These are phyloP conservation scores for Cyanocitta stelleri DNA, from an alignment of 2,113 vertebrate genomes.

Conservation along the genomic window DNA sequence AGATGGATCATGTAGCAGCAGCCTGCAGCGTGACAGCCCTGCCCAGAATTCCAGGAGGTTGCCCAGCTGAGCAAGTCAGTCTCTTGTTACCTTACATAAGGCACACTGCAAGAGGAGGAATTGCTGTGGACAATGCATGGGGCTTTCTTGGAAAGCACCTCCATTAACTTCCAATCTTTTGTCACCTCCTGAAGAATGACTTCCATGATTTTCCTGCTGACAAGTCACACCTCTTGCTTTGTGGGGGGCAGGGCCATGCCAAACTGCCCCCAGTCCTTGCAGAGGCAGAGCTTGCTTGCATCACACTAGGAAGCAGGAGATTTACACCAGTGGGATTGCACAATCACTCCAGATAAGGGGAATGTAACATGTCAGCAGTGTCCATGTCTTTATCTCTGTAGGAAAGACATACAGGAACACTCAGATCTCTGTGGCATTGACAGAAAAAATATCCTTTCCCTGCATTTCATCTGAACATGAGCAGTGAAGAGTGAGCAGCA, in stretches of 20 bases:
- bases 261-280: not conserved
- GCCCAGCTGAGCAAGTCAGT: not conserved
- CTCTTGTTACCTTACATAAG: not conserved
- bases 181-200: not conserved
- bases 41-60: not conserved
- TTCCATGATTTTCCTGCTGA: not conserved
- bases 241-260: not conserved
- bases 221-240: conserved; percentile 5
- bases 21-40: not conserved
- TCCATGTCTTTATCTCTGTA: not conserved
- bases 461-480: not conserved
- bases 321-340: conserved; percentile 13
- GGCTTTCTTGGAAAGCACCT: not conserved
- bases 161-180: not conserved
- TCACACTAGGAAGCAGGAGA: not conserved
- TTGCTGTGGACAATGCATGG: not conserved
- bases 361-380: conserved; percentile 35
- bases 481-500: not conserved
- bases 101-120: not conserved
- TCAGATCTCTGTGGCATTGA: not conserved
- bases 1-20: not conserved
- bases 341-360: conserved; percentile 17
- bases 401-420: not conserved
- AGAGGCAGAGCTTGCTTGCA: not conserved
- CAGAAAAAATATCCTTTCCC: not conserved